Evolutionary conservation across 2,113 vertebrate genomes (phyloP), one percentile per base, ranked within the genome.

Genomic region (Hemibagrus wyckioides): DNA sequence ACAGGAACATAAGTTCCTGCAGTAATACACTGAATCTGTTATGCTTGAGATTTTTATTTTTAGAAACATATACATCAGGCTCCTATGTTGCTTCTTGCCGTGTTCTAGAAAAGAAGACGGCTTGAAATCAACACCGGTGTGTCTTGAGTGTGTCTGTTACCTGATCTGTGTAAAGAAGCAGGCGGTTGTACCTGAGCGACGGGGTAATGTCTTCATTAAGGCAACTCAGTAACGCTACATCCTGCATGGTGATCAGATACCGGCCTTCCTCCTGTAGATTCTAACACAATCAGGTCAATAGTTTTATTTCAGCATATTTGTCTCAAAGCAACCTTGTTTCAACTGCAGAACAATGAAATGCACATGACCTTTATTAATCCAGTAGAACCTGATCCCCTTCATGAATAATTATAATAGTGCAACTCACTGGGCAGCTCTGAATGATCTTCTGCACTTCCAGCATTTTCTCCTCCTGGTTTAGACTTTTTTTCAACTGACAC

Each of bases 361-460:
- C 14, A 2, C 1, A 15, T 67, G 77, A 73, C 8, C 39, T 56
- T 57, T 44, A 67, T 30, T 30, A 28, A 28, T 23, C 44, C 30
- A 67, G 19, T 17, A 83, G 50, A 83, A 89, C 71, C 50, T 83
- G 88, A 89, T 61, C 71, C 61, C 48, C 75, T 57, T 80, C 50
- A 63, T 59, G 3, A 81, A 39, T 90, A 81, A 86, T 54, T 76
- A 17, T 63, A 71, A 90, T 15, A 0, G 54, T 67, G 48, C 15
- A 88, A 93, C 93, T 73, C 94, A 98, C 97, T 28, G 96, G 97
- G 91, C 96, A 96, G 52, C 95, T 94, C 71, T 90, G 91, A 89
- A 98, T 94, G 88, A 69, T 90, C 57, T 86, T 92, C 93, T 97
- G 95, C 0, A 93, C 91, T 25, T 95, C 93, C 86, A 93, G 90